A percentile compares a stretch with the other conserved stretches of the same genome.
Evolutionary conservation across 2,888 invertebrate species (phyloP).

Genomic region (Aricia artaxerxes): DNA sequence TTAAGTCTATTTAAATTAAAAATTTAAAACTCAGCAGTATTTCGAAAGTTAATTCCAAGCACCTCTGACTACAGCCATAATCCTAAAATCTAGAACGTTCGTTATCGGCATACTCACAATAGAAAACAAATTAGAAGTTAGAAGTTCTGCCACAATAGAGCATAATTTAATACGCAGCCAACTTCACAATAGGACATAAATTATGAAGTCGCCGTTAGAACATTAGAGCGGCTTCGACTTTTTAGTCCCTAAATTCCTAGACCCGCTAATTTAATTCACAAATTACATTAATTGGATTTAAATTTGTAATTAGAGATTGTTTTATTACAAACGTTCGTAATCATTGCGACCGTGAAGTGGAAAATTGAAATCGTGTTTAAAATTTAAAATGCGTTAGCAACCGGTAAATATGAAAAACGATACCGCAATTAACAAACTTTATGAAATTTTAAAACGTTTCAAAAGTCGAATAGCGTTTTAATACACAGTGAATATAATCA

Average conservation of each 20-base stretch:
- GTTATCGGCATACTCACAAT: conserved; percentile 44
- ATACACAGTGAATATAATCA: too few species aligned
- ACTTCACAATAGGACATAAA: conserved; percentile 42
- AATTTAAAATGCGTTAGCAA: not conserved
- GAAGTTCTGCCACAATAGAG: conserved; percentile 46
- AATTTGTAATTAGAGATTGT: conserved; percentile 13
- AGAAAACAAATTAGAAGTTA: conserved; percentile 48
- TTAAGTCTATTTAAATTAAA: not conserved
- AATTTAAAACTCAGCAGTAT: not conserved
- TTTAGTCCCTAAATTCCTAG: conserved; percentile 24
- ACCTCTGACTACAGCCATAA: not conserved
- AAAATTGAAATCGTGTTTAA: not conserved
- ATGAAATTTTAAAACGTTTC: too few species aligned
- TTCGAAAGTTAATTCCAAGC: not conserved
- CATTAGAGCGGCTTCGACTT: conserved; percentile 32
- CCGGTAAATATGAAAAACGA: not conserved
- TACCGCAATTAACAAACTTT: not conserved
- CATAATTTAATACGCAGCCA: conserved; percentile 45
- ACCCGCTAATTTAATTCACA: conserved; percentile 20
- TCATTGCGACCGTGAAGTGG: not conserved
- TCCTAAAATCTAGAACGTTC: conserved; percentile 23
- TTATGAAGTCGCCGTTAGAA: conserved; percentile 38
- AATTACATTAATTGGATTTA: conserved; percentile 25
- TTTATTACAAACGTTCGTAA: not conserved
- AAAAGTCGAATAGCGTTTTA: too few species aligned